Conservation (phyloP, 2,797 vertebrate species). For the Microctenopoma lineatum region DNA sequence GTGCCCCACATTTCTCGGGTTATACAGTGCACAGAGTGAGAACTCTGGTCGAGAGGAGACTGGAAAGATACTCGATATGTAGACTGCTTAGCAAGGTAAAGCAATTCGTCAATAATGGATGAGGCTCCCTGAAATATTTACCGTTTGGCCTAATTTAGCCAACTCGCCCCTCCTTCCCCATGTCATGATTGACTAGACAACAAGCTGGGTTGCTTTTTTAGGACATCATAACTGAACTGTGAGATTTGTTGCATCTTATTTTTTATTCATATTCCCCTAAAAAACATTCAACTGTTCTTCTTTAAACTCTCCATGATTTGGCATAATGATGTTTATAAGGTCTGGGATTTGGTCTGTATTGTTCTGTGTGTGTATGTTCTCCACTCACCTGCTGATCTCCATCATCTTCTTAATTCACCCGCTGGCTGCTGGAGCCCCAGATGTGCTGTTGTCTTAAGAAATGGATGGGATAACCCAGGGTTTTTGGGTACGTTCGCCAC, state of each 20-base stretch:
- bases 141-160: constrained; percentile 83
- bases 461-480: too few species aligned
- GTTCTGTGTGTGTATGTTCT: too few species aligned
- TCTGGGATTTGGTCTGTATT: not conserved
- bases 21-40: constrained; percentile 40
- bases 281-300: not conserved
- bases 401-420: too few species aligned
- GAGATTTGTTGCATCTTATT: constrained; percentile 23
- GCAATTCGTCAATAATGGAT: constrained; percentile 84
- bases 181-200: constrained; percentile 68
- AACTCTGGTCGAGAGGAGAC: constrained; percentile 50
- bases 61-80: constrained; percentile 83
- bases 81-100: constrained; percentile 77
- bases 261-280: not conserved
- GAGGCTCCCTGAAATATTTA: constrained; percentile 86
- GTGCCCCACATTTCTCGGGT: constrained; percentile 41
- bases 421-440: too few species aligned
- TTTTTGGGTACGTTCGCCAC: too few species aligned
- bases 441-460: too few species aligned
- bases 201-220: constrained; percentile 41
- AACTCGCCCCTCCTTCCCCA: constrained; percentile 55
- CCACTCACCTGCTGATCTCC: too few species aligned
- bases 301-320: not conserved
- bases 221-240: constrained; percentile 20
- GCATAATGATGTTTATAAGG: not conserved